Evolutionary conservation across 2,888 invertebrate species (phyloP), one percentile per base, ranked within the genome.

Genomic region (Synanthedon formicaeformis): DNA sequence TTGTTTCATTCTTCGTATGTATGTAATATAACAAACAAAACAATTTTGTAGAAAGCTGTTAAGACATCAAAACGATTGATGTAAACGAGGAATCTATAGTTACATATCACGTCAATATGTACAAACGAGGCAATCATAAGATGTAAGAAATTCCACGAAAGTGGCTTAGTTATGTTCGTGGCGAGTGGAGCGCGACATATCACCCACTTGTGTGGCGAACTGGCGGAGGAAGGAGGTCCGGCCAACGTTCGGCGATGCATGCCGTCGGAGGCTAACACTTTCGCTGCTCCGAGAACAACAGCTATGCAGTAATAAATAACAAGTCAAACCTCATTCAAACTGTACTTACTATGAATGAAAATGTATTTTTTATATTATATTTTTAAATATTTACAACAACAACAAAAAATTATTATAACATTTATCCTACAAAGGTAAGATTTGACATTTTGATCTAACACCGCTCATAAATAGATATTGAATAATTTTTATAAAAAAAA

Each of bases 141-240:
- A 65, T 66, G 69, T 70, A 66, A 71, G 70, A 72, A 69, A 73
- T 75, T 72, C 67, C 65, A 69, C 62, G 69, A 75, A 73, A 75
- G 69, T 71, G 65, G 71, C 59, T 71, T 64, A 69, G 69, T 68
- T 40, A 40, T 34, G 50, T 58, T 56, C 60, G 67, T 58, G 62
- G 64, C 72, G 75, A 81, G 69, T 78, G 73, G 69, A 81, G 75
- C 80, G 81, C 72, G 66, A 76, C 80, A 71, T 67, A 77, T 78
- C 75, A 74, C 74, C 76, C 68, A 77, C 71, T 76, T 76, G 67
- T 61, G 52, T 34, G 34, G 34, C 34, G 34, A 34, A 34, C 34
- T 34, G 34, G 34, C 34, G 10, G 34, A 34, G 34, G 34, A 57
- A 14, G 57, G 59, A 61, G 62, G 58, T 62, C 62, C 63, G 63